phyloP scores from a whole-genome alignment of 1,140 invertebrate genomes.

The Anthonomus grandis region DNA sequence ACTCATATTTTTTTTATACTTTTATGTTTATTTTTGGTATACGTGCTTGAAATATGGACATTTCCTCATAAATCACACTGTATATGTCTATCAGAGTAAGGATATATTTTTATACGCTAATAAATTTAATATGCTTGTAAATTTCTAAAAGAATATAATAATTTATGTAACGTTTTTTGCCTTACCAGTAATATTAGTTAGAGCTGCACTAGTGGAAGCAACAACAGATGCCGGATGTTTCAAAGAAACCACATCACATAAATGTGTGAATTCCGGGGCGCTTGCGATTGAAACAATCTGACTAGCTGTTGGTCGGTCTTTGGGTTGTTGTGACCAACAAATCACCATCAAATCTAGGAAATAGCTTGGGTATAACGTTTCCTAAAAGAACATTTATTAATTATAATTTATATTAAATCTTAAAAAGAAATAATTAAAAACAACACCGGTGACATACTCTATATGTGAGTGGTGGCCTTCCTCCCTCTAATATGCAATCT shows the following conservation, averaged over 20 bases:
- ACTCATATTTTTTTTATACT: too few species aligned
- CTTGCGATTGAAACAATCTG: constrained; percentile 89
- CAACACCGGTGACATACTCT: constrained; percentile 60
- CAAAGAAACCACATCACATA: constrained; percentile 75
- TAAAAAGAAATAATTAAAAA: not conserved
- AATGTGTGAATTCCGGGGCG: constrained; percentile 89
- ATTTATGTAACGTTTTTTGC: not conserved
- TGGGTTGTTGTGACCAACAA: constrained; percentile 89
- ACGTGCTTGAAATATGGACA: too few species aligned
- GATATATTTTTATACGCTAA: too few species aligned
- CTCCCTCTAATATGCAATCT: constrained; percentile 92
- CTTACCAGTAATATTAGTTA: constrained; percentile 46
- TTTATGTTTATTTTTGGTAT: too few species aligned
- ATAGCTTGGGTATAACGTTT: constrained; percentile 82
- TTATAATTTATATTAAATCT: not conserved
- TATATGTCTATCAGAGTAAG: too few species aligned
- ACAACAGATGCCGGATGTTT: constrained; percentile 59
- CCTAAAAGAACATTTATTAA: constrained; percentile 48
- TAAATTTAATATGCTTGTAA: too few species aligned
- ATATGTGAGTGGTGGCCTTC: constrained; percentile 80
- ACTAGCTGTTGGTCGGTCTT: constrained; percentile 84
- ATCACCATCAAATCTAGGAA: constrained; percentile 93
- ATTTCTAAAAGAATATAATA: too few species aligned
- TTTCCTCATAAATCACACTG: too few species aligned
- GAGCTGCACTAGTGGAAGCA: constrained; percentile 50